Conservation (phyloP, 2,797 vertebrate species). For the Pseudomugil gertrudae region DNA sequence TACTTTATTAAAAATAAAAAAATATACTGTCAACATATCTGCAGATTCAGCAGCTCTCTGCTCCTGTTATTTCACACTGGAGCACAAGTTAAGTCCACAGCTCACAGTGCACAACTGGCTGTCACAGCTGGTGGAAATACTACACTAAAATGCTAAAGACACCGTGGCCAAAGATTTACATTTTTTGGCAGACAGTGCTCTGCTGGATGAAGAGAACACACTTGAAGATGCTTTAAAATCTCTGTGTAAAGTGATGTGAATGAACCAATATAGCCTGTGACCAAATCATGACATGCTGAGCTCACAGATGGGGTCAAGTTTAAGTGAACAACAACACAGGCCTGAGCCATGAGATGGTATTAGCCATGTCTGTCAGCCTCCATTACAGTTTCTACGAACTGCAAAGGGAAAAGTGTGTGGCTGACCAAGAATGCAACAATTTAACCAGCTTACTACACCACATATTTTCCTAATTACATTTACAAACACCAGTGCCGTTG, state of each 20-base stretch:
- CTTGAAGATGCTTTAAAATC: neutral
- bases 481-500: conserved; percentile 15
- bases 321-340: neutral
- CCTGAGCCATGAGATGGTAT: neutral
- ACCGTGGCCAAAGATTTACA: neutral
- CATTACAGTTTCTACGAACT: conserved; percentile 18
- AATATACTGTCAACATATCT: neutral
- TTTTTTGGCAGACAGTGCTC: neutral
- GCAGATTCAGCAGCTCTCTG: neutral
- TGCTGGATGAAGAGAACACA: neutral
- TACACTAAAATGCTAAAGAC: neutral
- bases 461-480: conserved; percentile 33
- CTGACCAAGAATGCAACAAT: conserved; percentile 15
- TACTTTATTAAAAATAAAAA: neutral
- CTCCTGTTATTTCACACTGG: neutral
- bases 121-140: neutral
- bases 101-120: neutral
- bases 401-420: neutral
- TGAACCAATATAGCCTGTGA: neutral
- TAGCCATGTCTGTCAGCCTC: conserved; percentile 4
- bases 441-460: conserved; percentile 23
- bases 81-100: neutral
- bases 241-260: neutral
- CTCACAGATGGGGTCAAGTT: neutral
- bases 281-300: neutral